Conservation (phyloP, 1,140 invertebrate genomes). For the Heliothis subflexa region DNA sequence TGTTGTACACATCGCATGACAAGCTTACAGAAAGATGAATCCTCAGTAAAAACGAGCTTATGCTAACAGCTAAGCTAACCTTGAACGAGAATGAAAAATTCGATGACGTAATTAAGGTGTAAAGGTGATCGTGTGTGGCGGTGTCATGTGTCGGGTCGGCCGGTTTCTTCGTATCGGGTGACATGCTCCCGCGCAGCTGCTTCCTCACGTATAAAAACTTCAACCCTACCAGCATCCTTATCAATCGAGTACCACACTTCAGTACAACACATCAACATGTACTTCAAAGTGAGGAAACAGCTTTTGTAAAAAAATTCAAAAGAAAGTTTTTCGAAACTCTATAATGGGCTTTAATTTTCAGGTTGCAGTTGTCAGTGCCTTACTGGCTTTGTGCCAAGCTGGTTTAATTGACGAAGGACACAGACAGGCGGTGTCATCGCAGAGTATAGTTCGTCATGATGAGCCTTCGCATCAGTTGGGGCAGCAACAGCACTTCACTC, state of each 20-base stretch:
- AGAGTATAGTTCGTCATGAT: slow-evolving; percentile 79
- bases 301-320: slow-evolving; percentile 30
- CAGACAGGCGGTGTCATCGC: slow-evolving; percentile 75
- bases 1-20: neutral
- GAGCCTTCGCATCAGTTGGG: slow-evolving; percentile 62
- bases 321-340: slow-evolving; percentile 10
- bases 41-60: slow-evolving; percentile 22
- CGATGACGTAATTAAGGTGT: slow-evolving; percentile 71
- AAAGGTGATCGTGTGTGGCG: slow-evolving; percentile 71
- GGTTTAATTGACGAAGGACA: slow-evolving; percentile 66
- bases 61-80: slow-evolving; percentile 66
- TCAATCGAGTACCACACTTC: slow-evolving; percentile 73
- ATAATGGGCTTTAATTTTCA: slow-evolving; percentile 53
- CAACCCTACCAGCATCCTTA: slow-evolving; percentile 67
- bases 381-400: slow-evolving; percentile 71
- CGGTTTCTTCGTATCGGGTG: slow-evolving; percentile 73
- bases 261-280: slow-evolving; percentile 77
- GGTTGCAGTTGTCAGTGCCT: slow-evolving; percentile 66
- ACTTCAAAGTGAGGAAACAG: slow-evolving; percentile 72
- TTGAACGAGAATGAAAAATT: slow-evolving; percentile 70
- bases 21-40: neutral
- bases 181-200: slow-evolving; percentile 59
- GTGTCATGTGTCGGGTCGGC: slow-evolving; percentile 78
- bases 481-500: slow-evolving; percentile 51
- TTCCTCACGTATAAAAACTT: slow-evolving; percentile 79